These are phyloP conservation scores for Engraulis encrasicolus DNA, from an alignment of 2,113 vertebrate genomes.

Conservation along the genomic window DNA sequence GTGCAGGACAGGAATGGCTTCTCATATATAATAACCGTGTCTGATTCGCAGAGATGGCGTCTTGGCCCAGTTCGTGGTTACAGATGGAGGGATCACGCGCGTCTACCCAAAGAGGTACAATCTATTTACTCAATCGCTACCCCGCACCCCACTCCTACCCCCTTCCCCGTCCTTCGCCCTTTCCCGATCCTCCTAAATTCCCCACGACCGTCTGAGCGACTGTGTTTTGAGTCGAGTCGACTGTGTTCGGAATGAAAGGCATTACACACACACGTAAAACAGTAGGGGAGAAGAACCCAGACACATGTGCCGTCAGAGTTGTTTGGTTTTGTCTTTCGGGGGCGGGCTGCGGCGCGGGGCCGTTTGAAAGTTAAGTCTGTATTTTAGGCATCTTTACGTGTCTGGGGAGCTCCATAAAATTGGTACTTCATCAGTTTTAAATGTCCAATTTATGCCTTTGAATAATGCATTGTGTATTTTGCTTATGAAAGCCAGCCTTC, in stretches of 20 bases:
- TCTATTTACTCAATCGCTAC: too few species aligned
- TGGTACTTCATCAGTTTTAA: neutral
- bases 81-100: too few species aligned
- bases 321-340: neutral
- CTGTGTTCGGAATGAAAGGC: neutral
- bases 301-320: neutral
- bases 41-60: too few species aligned
- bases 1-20: too few species aligned
- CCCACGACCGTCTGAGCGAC: neutral
- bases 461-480: neutral
- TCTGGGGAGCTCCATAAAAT: neutral
- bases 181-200: neutral
- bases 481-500: neutral
- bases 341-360: neutral
- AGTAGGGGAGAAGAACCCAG: neutral
- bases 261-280: conserved; percentile 11
- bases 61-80: too few species aligned
- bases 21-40: too few species aligned
- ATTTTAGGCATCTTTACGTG: neutral
- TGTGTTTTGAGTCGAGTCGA: neutral
- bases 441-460: conserved; percentile 1
- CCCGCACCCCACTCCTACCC: too few species aligned
- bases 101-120: too few species aligned
- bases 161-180: too few species aligned
- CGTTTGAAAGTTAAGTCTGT: neutral